These are phyloP conservation scores for Todiramphus saurophagus DNA, from an alignment of 2,113 vertebrate species.

Conservation along the genomic window DNA sequence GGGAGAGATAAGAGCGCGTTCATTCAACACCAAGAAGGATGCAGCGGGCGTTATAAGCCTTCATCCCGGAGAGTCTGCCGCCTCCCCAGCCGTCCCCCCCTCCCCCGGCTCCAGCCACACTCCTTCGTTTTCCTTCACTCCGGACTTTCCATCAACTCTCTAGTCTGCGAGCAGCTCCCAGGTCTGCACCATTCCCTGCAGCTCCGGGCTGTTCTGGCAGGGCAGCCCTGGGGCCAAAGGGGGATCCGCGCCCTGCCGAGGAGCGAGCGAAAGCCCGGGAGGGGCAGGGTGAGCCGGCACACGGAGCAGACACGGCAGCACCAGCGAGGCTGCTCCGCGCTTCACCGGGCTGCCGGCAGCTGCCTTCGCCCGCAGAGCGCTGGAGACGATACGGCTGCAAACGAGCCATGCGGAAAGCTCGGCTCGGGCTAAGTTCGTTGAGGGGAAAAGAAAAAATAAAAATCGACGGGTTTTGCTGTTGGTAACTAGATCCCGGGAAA, in stretches of 20 bases:
- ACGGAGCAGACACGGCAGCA: not conserved
- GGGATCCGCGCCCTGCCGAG: not conserved
- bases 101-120: not conserved
- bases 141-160: not conserved
- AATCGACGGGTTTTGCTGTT: not conserved
- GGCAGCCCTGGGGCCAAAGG: not conserved
- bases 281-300: not conserved
- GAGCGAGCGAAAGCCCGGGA: not conserved
- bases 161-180: not conserved
- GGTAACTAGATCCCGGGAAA: not conserved
- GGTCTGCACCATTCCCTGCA: not conserved
- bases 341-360: not conserved
- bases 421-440: not conserved
- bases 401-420: not conserved
- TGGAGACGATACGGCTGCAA: not conserved
- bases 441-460: not conserved
- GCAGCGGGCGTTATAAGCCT: not conserved
- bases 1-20: not conserved
- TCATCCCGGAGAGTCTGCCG: not conserved
- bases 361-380: not conserved
- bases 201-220: not conserved
- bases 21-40: not conserved
- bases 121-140: not conserved
- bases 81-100: not conserved
- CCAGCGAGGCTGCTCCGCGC: not conserved